Percentiles rank a stretch among this genome's conserved stretches.
These are phyloP conservation scores for rat (Rattus norvegicus) DNA, from an alignment of 2,113 vertebrate species.

Conservation along the genomic window DNA sequence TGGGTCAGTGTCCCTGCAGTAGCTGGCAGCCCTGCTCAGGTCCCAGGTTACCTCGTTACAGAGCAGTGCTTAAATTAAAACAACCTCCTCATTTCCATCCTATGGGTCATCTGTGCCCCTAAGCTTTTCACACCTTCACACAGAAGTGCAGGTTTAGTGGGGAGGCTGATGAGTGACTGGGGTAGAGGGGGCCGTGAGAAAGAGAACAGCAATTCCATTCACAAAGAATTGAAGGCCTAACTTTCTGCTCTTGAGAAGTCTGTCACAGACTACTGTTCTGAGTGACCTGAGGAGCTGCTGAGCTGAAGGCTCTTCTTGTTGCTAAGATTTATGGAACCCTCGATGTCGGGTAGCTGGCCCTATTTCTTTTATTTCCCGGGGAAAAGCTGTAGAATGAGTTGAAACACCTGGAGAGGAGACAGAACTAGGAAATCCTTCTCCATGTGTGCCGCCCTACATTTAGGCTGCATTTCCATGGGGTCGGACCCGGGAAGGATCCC, in stretches of 20 bases:
- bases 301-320: constrained; percentile 10
- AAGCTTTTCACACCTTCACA: background rate
- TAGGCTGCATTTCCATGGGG: background rate
- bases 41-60: background rate
- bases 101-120: background rate
- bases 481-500: background rate
- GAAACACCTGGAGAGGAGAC: constrained; percentile 52
- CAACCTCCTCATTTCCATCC: background rate
- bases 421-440: background rate
- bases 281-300: background rate
- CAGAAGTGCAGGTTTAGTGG: background rate
- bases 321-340: constrained; percentile 61
- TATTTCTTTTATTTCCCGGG: constrained; percentile 47
- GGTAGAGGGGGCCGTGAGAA: background rate
- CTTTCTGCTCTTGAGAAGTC: background rate
- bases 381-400: constrained; percentile 55
- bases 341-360: constrained; percentile 38
- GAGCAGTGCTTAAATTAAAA: background rate
- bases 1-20: background rate
- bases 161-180: background rate
- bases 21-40: background rate
- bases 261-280: background rate
- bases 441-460: background rate
- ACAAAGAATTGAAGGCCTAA: background rate
- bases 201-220: background rate